phyloP scores from a whole-genome alignment of 2,888 invertebrate species.

The Iphiclides podalirius region DNA sequence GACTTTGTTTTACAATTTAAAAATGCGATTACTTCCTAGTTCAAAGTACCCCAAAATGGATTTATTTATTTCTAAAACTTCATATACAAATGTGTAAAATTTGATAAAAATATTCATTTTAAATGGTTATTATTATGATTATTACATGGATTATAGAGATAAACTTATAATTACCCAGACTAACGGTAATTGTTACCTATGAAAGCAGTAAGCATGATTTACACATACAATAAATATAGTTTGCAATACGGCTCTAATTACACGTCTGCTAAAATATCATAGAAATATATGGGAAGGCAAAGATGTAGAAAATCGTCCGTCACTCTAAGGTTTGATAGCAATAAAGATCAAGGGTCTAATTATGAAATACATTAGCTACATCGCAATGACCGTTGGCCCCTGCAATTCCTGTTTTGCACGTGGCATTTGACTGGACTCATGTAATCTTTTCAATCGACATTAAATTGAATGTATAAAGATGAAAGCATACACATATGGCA shows the following conservation, averaged over 20 bases:
- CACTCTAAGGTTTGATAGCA: conserved; percentile 2
- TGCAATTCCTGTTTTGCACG: conserved; percentile 53
- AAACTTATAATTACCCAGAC: too few species aligned
- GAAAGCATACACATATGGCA: conserved; percentile 20
- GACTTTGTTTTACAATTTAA: too few species aligned
- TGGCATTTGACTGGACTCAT: conserved; percentile 60
- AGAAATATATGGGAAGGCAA: not conserved
- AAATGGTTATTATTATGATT: too few species aligned
- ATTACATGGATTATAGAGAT: too few species aligned
- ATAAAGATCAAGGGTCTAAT: conserved; percentile 14
- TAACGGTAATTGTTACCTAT: too few species aligned
- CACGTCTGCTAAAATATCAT: not conserved
- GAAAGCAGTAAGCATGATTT: too few species aligned
- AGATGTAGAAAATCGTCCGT: conserved; percentile 4
- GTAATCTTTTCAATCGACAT: conserved; percentile 36
- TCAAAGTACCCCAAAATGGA: too few species aligned
- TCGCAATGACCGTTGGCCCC: conserved; percentile 41
- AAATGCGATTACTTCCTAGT: too few species aligned
- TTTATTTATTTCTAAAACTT: too few species aligned
- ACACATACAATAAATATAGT: too few species aligned
- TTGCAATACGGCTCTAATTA: not conserved
- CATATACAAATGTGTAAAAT: too few species aligned
- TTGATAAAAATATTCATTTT: too few species aligned
- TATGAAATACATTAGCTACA: conserved; percentile 10
- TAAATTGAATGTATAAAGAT: conserved; percentile 28